Evolutionary conservation across 2,797 vertebrate species (phyloP).

Genomic region (Chloroceryle inda): DNA sequence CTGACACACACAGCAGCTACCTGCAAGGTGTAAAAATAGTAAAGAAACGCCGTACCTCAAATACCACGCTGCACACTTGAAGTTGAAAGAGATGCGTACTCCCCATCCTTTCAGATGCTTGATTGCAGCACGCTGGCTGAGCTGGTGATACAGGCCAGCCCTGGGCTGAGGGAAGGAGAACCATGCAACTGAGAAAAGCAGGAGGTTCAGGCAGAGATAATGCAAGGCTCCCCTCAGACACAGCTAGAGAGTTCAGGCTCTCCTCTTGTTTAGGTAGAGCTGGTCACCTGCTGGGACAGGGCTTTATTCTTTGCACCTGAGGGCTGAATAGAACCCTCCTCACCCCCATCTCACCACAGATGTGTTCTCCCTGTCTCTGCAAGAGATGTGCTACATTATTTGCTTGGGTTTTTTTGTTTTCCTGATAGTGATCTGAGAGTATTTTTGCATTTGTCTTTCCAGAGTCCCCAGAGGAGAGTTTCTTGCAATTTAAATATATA

Average conservation of each 20-base stretch:
- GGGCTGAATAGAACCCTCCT: not conserved
- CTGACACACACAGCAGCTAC: not conserved
- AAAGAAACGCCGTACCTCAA: not conserved
- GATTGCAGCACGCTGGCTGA: not conserved
- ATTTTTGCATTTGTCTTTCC: constrained; percentile 16
- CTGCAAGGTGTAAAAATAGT: not conserved
- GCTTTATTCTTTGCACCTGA: not conserved
- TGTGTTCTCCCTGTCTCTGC: not conserved
- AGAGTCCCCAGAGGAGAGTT: not conserved
- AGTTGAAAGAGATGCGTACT: not conserved
- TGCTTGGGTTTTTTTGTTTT: not conserved
- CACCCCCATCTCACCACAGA: not conserved
- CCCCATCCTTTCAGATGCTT: not conserved
- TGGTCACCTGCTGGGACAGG: not conserved
- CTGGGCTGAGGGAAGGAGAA: not conserved
- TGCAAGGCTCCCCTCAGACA: not conserved
- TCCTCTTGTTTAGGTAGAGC: not conserved
- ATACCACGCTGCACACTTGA: not conserved
- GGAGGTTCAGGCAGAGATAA: not conserved
- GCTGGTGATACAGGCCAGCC: not conserved
- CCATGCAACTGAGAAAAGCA: not conserved
- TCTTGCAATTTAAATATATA: constrained; percentile 33
- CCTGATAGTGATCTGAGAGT: not conserved
- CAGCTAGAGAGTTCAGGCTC: not conserved
- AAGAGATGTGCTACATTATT: not conserved